Conservation (phyloP, 2,797 vertebrate species). For the Micropoecilia bifurca region DNA sequence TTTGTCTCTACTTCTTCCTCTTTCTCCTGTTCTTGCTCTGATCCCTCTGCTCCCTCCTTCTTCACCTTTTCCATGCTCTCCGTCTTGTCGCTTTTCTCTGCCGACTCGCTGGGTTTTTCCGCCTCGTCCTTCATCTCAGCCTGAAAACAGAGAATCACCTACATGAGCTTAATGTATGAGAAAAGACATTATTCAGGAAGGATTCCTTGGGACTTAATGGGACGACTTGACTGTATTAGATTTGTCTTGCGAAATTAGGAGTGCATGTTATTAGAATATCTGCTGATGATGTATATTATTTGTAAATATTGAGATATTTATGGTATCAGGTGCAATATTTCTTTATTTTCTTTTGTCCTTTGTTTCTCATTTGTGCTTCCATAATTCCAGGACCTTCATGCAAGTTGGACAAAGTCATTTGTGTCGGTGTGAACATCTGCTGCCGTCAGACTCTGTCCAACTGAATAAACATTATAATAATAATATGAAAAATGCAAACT, state of each 20-base stretch:
- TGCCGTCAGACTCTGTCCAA: background rate
- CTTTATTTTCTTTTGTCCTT: background rate
- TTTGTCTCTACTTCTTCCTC: constrained; percentile 74
- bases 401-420: background rate
- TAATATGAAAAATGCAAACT: background rate
- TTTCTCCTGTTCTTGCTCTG: constrained; percentile 72
- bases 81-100: constrained; percentile 78
- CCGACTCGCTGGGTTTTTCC: constrained; percentile 81
- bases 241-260: background rate
- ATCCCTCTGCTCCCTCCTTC: constrained; percentile 70
- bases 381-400: background rate
- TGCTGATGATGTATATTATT: background rate
- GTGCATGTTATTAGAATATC: background rate
- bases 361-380: background rate
- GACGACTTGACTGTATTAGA: background rate
- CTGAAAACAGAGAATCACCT: constrained; percentile 47
- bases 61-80: constrained; percentile 80
- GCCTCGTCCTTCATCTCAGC: constrained; percentile 83
- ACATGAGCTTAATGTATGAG: background rate
- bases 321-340: background rate
- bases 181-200: background rate
- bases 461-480: background rate
- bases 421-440: background rate
- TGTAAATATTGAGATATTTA: background rate
- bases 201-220: background rate